Base-by-base conservation (phyloP, 2,888 invertebrate species). In the Myopa testacea region DNA sequence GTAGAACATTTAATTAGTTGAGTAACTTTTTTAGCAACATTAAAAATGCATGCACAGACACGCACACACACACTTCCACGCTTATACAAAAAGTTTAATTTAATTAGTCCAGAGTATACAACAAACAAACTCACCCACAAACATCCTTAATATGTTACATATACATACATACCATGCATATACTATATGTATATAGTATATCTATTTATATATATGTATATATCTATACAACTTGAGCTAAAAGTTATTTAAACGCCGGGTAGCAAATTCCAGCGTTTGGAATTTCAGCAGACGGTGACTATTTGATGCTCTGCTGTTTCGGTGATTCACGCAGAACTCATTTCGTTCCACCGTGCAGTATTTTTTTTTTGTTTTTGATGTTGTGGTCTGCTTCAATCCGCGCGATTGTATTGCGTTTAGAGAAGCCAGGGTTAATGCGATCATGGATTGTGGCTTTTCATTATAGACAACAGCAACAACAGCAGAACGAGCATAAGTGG, bases 1-100 rank as follows among this genome's bases (percentile, higher is more conserved):
- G 5, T n/a, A 38, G n/a, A 14, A n/a, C 26, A 67, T 67, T 67
- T 67, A 67, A 67, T 67, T 67, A 67, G 67, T 67, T 38, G 37
- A 67, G 67, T 67, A 67, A 67, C 67, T 67, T 67, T 38, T 67
- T 38, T 4, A 67, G n/a, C 63, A 38, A 67, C 4, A 38, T 67
- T 37, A 38, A 37, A 67, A 67, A 34, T 67, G 4, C 55, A 55
- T 16, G 67, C 38, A 67, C 67, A 67, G 4, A 67, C 16, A 67
- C 16, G 12, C 67, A 10, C 26, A 63, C 63, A 63, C 19, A 26
- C 34, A 63, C 19, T 26, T 26, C 26, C 26, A 26, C 26, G 26
- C 26, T 26, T 26, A 26, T 26, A 26, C 45, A 45, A 45, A 45
- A 45, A 45, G 45, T 45, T 8, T 45, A 45, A 45, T 45, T 45